A percentile compares a stretch with the other conserved stretches of the same genome.
phyloP scores from a whole-genome alignment of 2,113 vertebrate genomes.

The Marmota monax region DNA sequence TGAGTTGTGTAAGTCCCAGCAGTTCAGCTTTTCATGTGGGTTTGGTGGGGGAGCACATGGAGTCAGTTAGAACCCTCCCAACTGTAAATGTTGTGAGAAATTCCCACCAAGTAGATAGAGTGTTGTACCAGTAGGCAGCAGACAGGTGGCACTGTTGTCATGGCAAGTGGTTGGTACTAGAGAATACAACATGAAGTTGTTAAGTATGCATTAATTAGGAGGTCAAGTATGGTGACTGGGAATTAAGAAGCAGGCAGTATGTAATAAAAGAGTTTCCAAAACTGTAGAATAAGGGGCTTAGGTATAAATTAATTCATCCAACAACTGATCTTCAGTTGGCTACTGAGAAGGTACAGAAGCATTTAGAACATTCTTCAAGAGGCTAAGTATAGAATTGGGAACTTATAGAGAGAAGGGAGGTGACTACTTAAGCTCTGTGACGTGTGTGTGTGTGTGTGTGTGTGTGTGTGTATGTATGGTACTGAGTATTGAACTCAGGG shows the following conservation, averaged over 20 bases:
- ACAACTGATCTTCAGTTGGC: not conserved
- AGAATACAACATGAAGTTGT: not conserved
- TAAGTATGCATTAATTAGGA: not conserved
- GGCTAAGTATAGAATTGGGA: not conserved
- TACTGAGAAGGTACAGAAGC: not conserved
- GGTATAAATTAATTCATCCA: not conserved
- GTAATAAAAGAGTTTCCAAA: not conserved
- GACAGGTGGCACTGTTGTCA: not conserved
- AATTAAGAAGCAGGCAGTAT: constrained; percentile 21
- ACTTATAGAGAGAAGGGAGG: not conserved
- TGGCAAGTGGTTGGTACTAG: constrained; percentile 34
- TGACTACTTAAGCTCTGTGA: constrained; percentile 12
- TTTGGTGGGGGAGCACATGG: not conserved
- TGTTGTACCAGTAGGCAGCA: not conserved
- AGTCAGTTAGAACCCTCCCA: not conserved
- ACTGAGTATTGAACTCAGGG: not conserved
- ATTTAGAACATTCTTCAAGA: not conserved
- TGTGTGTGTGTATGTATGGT: not conserved
- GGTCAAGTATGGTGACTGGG: not conserved
- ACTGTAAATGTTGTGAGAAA: not conserved
- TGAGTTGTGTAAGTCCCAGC: not conserved
- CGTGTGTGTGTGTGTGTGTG: not conserved
- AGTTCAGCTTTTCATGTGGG: not conserved
- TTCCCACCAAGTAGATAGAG: not conserved
- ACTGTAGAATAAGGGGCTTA: constrained; percentile 20